Conservation (phyloP, 1,140 invertebrate species). For the Nymphalis io region DNA sequence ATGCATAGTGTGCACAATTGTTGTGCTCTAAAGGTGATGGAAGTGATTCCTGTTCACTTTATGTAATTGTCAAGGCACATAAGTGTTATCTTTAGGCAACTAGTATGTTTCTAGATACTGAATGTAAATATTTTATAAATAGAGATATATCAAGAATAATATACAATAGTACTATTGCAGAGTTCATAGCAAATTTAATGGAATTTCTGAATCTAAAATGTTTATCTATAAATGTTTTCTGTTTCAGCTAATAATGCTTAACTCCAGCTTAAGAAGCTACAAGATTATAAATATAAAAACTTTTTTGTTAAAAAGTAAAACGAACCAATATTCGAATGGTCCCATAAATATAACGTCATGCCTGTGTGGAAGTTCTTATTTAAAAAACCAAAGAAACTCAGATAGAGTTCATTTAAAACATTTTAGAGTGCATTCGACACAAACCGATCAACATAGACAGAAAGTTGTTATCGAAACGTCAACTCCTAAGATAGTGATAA, state of each 20-base stretch:
- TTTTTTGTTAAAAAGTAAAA: constrained; percentile 31
- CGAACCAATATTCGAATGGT: constrained; percentile 16
- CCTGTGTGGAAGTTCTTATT: constrained; percentile 32
- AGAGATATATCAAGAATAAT: too few relatives aligned
- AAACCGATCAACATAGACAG: constrained; percentile 59
- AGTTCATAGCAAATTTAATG: too few relatives aligned
- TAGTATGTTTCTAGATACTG: too few relatives aligned
- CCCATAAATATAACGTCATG: constrained; percentile 24
- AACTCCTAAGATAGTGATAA: constrained; percentile 63
- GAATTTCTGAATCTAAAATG: too few relatives aligned
- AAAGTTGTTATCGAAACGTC: constrained; percentile 70
- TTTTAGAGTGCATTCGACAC: constrained; percentile 54
- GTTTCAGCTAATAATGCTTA: constrained; percentile 29
- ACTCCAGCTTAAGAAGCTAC: constrained; percentile 25
- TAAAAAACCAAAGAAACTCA: constrained; percentile 6
- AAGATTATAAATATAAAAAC: constrained; percentile 25
- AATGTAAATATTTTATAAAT: too few relatives aligned
- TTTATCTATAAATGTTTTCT: too few relatives aligned
- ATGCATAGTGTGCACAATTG: too few relatives aligned
- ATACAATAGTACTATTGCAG: too few relatives aligned
- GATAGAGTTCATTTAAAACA: background rate
- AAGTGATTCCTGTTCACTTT: too few relatives aligned
- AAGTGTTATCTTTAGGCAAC: too few relatives aligned
- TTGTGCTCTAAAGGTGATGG: too few relatives aligned
- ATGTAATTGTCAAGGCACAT: too few relatives aligned